Evolutionary conservation across 2,888 invertebrate species (phyloP).

Genomic region (Marasmarcha lunaedactyla): DNA sequence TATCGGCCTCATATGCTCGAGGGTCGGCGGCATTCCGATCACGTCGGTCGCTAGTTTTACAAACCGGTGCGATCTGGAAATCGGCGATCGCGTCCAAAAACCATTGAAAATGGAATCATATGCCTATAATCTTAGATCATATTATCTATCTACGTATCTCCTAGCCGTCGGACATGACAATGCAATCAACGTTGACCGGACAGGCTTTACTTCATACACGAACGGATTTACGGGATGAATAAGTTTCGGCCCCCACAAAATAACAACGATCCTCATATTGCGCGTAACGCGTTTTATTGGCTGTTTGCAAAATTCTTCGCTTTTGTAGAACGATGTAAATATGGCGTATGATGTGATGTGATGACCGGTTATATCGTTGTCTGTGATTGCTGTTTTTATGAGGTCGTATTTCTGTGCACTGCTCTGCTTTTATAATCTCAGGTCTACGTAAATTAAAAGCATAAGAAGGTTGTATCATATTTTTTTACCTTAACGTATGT

Average conservation of each 20-base stretch:
- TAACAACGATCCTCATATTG: constrained; percentile 60
- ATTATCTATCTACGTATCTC: not conserved
- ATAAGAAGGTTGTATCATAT: too few relatives aligned
- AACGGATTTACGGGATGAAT: constrained; percentile 69
- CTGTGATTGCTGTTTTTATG: too few relatives aligned
- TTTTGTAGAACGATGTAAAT: constrained; percentile 16
- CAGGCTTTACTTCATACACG: constrained; percentile 69
- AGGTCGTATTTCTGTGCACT: too few relatives aligned
- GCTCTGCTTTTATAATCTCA: too few relatives aligned
- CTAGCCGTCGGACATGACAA: constrained; percentile 53
- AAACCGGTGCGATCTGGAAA: constrained; percentile 60
- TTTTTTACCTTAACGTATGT: too few relatives aligned
- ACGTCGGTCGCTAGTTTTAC: constrained; percentile 67
- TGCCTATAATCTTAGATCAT: too few relatives aligned
- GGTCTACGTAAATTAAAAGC: too few relatives aligned
- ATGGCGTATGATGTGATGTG: constrained; percentile 1
- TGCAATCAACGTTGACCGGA: constrained; percentile 70
- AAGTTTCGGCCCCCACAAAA: constrained; percentile 67
- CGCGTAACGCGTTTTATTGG: constrained; percentile 56
- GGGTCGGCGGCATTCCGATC: constrained; percentile 66
- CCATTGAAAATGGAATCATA: not conserved
- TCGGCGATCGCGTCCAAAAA: constrained; percentile 20
- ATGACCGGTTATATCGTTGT: constrained; percentile 5
- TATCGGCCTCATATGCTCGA: constrained; percentile 62
- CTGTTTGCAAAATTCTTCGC: constrained; percentile 54